These are phyloP conservation scores for Sporophila hypoxantha DNA, from an alignment of 2,113 vertebrate species.

Conservation along the genomic window DNA sequence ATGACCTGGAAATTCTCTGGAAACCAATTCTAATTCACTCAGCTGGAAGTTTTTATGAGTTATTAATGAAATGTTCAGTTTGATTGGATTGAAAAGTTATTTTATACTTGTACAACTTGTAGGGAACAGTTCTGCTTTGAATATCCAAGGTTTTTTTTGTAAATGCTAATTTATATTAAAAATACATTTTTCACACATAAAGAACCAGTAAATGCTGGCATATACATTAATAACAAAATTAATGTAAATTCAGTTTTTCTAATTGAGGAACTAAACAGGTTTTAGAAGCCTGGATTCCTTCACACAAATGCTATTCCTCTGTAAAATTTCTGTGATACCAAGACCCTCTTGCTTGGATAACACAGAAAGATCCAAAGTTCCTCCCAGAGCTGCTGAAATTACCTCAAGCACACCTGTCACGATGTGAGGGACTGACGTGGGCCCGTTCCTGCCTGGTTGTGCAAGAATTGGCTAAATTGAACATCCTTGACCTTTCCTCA, in stretches of 20 bases:
- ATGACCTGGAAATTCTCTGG: background rate
- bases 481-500: constrained; percentile 36
- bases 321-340: background rate
- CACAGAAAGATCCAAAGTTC: background rate
- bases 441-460: background rate
- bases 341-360: background rate
- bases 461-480: constrained; percentile 21
- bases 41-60: background rate
- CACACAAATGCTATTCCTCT: background rate
- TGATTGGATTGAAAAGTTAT: background rate
- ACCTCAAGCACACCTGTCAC: background rate
- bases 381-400: background rate
- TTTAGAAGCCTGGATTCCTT: background rate
- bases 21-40: background rate
- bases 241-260: background rate
- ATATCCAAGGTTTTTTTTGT: background rate
- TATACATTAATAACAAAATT: background rate
- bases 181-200: background rate
- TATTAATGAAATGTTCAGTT: background rate
- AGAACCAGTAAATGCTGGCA: background rate
- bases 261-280: background rate
- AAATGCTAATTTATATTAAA: background rate
- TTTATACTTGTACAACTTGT: background rate
- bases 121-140: background rate
- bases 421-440: background rate